Base-by-base conservation (phyloP, 92 coral and sea anemone species). In the Porites evermanni region DNA sequence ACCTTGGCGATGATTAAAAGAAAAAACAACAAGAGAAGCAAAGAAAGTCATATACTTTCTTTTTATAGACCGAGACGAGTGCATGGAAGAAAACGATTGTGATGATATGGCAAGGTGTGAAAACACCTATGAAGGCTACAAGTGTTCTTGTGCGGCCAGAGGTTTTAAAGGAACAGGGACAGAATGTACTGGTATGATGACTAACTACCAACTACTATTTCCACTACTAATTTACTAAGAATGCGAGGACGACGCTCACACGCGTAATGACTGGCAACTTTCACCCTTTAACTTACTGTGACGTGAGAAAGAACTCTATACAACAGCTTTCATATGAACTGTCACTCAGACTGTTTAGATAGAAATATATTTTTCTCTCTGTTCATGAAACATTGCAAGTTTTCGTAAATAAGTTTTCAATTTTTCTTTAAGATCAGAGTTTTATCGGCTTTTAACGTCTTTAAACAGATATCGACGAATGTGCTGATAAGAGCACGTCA, bases 1-100 rank as follows among this genome's bases (percentile, higher is more conserved):
- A 1, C 3, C 32, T 26, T 26, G 32, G 32, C 32, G 32, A 26
- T 26, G 32, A 2, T 26, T 26, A 29, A 29, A 29, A 29, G 32
- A 3, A 29, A 29, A 29, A 29, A 29, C 32, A 29, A 29, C 32
- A 29, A 29, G 32, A 29, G 32, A 29, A 29, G 32, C 32, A 29
- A 29, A 29, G 2, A 29, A 29, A 29, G 32, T 29, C 32, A 2
- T 2, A 29, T 29, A 29, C 20, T 19, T 24, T 26, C n/a, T 16
- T 29, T 78, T 78, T 78, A 26, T 53, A 83, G 87, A 47, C 51
- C 12, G 6, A 12, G 26, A 83, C 23, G 80, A 73, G 29, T 83
- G 87, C 70, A 17, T 63, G 87, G 64, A 61, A 44, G 87, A 83
- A 50, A 83, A 83, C 20, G 87, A 83, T 24, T 83, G 87, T 47